phyloP scores from a whole-genome alignment of 2,888 invertebrate species.

The Drosophila vallismaia region DNA sequence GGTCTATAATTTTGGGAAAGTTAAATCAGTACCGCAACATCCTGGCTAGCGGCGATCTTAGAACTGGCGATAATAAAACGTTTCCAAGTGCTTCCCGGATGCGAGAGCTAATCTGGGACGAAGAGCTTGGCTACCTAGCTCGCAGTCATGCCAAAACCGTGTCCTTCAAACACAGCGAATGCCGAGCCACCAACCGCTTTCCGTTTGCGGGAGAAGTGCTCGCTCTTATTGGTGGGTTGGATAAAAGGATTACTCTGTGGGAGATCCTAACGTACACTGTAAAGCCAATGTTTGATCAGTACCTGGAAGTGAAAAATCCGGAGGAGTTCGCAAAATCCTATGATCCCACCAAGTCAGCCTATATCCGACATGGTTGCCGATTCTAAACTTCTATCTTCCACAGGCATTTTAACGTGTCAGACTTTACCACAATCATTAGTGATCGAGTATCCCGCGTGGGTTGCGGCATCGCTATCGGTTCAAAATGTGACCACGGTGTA shows the following conservation, averaged over 20 bases:
- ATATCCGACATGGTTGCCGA: not conserved
- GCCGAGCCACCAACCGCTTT: slow-evolving; percentile 54
- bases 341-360: slow-evolving; percentile 34
- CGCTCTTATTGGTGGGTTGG: slow-evolving; percentile 7
- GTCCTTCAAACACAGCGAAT: slow-evolving; percentile 50
- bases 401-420: slow-evolving; percentile 21
- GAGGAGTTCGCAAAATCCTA: not conserved
- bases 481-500: slow-evolving; percentile 20
- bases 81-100: slow-evolving; percentile 51
- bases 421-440: slow-evolving; percentile 48
- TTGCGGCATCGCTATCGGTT: slow-evolving; percentile 45
- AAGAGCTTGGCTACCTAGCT: slow-evolving; percentile 60
- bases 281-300: slow-evolving; percentile 43
- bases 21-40: slow-evolving; percentile 11
- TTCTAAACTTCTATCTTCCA: not conserved
- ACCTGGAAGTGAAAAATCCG: slow-evolving; percentile 16
- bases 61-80: not conserved
- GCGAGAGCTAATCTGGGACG: slow-evolving; percentile 63
- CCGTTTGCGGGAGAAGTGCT: slow-evolving; percentile 47
- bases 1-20: not conserved
- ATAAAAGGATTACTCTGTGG: not conserved
- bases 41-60: slow-evolving; percentile 47
- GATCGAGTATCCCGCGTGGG: slow-evolving; percentile 68
- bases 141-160: slow-evolving; percentile 48
- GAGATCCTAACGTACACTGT: slow-evolving; percentile 23